A percentile compares a stretch with the other conserved stretches of the same genome.
These are phyloP conservation scores for Tinea semifulvella DNA, from an alignment of 2,888 invertebrate genomes.

Conservation along the genomic window DNA sequence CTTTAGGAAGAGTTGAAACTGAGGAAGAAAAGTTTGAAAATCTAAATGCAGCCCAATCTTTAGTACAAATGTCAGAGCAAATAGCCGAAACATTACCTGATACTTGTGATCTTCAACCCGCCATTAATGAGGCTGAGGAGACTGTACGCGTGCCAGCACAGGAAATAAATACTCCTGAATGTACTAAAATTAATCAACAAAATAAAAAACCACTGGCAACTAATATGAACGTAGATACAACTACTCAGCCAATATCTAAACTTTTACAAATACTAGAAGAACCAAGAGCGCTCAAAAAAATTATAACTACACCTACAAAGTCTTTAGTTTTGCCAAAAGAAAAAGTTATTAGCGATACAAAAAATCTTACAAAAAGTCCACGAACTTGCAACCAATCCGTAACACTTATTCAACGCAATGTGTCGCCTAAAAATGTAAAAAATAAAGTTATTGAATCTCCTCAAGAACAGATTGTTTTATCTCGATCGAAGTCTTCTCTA, in stretches of 20 bases:
- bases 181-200: not conserved
- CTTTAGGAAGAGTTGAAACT: slow-evolving; percentile 35
- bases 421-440: not conserved
- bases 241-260: slow-evolving; percentile 36
- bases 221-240: not conserved
- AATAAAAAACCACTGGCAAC: not conserved
- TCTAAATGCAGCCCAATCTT: slow-evolving; percentile 56
- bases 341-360: slow-evolving; percentile 45
- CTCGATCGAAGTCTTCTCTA: slow-evolving; percentile 26
- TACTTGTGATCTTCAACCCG: too few relatives aligned
- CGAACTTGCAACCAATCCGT: not conserved
- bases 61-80: slow-evolving; percentile 57
- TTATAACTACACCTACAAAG: slow-evolving; percentile 33
- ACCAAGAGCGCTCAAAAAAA: slow-evolving; percentile 32
- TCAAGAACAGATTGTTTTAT: slow-evolving; percentile 57
- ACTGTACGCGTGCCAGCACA: too few relatives aligned
- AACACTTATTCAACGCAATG: not conserved
- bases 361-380: slow-evolving; percentile 13
- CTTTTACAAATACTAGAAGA: slow-evolving; percentile 67
- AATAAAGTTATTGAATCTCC: slow-evolving; percentile 27
- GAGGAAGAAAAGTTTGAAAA: slow-evolving; percentile 59
- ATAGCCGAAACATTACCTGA: slow-evolving; percentile 1
- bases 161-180: too few relatives aligned
- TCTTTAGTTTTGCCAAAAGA: slow-evolving; percentile 41
- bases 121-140: too few relatives aligned